These are phyloP conservation scores for Candidula unifasciata DNA, from an alignment of 2,888 invertebrate genomes.

Conservation along the genomic window DNA sequence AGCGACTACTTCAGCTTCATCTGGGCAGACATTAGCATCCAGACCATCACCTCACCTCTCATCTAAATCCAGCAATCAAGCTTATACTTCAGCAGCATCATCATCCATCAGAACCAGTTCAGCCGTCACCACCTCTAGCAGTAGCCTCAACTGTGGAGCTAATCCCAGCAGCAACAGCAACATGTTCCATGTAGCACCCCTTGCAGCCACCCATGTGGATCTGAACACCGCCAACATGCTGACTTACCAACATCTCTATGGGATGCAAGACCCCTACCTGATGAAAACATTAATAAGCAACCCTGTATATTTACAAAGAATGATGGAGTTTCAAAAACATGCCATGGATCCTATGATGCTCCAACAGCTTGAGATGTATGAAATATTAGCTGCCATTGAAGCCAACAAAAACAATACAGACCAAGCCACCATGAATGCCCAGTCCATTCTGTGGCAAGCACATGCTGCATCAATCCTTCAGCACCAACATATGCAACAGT, in stretches of 20 bases:
- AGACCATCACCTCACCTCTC: constrained; percentile 37
- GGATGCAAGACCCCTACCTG: constrained; percentile 49
- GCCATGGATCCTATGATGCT: constrained; percentile 52
- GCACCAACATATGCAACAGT: constrained; percentile 52
- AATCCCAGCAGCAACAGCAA: constrained; percentile 29
- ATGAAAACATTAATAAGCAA: constrained; percentile 52
- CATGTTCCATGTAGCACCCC: constrained; percentile 44
- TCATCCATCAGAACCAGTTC: constrained; percentile 18
- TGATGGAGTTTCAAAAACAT: constrained; percentile 52
- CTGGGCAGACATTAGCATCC: constrained; percentile 30
- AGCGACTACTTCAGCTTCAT: constrained; percentile 14
- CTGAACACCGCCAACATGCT: constrained; percentile 48
- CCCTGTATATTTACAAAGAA: constrained; percentile 49
- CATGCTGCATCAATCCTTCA: constrained; percentile 51
- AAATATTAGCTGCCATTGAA: constrained; percentile 36
- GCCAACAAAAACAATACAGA: constrained; percentile 42
- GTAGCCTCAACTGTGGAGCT: background rate
- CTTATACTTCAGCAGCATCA: constrained; percentile 26
- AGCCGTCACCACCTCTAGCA: background rate
- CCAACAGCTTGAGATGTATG: constrained; percentile 47
- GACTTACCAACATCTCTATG: constrained; percentile 48
- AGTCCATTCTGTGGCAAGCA: constrained; percentile 43
- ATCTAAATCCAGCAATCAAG: constrained; percentile 19
- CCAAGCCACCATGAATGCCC: constrained; percentile 42
- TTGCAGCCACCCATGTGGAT: constrained; percentile 49